These are phyloP conservation scores for Thomomys bottae DNA, from an alignment of 2,113 vertebrate genomes.

Conservation along the genomic window DNA sequence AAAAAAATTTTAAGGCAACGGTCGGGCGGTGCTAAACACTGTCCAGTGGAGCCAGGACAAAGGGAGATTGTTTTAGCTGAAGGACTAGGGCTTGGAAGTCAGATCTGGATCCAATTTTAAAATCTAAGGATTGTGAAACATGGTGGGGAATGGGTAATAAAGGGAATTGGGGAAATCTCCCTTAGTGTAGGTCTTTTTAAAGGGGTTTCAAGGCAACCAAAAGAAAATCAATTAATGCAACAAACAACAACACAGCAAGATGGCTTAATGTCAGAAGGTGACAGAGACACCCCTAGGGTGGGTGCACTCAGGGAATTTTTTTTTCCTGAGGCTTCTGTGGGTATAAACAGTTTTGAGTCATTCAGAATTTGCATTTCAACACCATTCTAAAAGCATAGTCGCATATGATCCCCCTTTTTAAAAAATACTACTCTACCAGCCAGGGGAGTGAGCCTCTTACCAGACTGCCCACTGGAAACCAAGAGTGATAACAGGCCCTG, in stretches of 20 bases:
- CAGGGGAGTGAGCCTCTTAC: neutral
- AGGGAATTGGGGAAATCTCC: constrained; percentile 75
- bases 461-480: constrained; percentile 22
- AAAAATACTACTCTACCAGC: neutral
- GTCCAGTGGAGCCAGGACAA: constrained; percentile 66
- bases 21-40: constrained; percentile 36
- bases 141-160: constrained; percentile 67
- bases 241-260: constrained; percentile 51
- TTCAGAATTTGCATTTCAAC: constrained; percentile 63
- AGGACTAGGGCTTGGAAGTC: constrained; percentile 60
- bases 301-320: neutral
- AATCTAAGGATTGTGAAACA: constrained; percentile 80
- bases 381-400: constrained; percentile 51
- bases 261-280: constrained; percentile 50
- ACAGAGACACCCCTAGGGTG: constrained; percentile 19
- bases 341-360: constrained; percentile 66
- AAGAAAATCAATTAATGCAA: constrained; percentile 71
- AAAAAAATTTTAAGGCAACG: constrained; percentile 37
- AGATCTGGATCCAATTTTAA: constrained; percentile 80
- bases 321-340: constrained; percentile 60
- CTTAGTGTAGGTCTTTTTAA: constrained; percentile 74
- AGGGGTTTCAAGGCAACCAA: constrained; percentile 71
- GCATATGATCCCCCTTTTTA: constrained; percentile 20
- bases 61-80: constrained; percentile 73
- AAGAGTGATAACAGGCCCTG: neutral